Conservation (phyloP, 1,140 invertebrate species). For the Pachyrhynchus sulphureomaculatus region DNA sequence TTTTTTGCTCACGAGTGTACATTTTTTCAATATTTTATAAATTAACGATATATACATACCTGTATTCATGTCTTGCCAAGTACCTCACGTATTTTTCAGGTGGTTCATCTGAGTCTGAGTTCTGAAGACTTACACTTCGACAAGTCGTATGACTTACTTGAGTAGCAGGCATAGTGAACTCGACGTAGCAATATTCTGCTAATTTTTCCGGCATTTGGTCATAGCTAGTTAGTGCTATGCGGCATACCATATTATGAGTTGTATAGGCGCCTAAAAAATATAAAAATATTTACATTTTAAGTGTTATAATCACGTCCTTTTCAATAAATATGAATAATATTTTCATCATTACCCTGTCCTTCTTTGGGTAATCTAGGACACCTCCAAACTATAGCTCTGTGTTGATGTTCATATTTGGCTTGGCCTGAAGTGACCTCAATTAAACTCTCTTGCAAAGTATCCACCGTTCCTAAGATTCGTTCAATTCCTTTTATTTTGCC, state of each 20-base stretch:
- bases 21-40: no score
- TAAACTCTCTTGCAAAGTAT: conserved; percentile 86
- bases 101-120: conserved; percentile 86
- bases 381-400: conserved; percentile 96
- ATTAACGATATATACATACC: conserved; percentile 56
- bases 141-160: conserved; percentile 96
- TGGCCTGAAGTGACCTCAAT: conserved; percentile 98
- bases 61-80: conserved; percentile 94
- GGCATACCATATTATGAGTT: conserved; percentile 90
- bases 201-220: conserved; percentile 95
- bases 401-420: conserved; percentile 99
- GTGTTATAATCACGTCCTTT: background rate
- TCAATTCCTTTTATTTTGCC: conserved; percentile 94
- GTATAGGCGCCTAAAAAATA: conserved; percentile 86
- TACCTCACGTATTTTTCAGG: conserved; percentile 99
- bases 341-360: conserved; percentile 77
- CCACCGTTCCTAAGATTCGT: conserved; percentile 88
- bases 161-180: conserved; percentile 98
- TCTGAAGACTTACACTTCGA: conserved; percentile 88
- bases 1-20: no score
- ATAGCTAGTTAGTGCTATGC: conserved; percentile 92
- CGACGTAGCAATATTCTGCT: conserved; percentile 84
- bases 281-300: conserved; percentile 1
- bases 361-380: conserved; percentile 95
- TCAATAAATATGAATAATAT: background rate